phyloP scores from a whole-genome alignment of 1,140 invertebrate genomes.

The Conus ventricosus region DNA sequence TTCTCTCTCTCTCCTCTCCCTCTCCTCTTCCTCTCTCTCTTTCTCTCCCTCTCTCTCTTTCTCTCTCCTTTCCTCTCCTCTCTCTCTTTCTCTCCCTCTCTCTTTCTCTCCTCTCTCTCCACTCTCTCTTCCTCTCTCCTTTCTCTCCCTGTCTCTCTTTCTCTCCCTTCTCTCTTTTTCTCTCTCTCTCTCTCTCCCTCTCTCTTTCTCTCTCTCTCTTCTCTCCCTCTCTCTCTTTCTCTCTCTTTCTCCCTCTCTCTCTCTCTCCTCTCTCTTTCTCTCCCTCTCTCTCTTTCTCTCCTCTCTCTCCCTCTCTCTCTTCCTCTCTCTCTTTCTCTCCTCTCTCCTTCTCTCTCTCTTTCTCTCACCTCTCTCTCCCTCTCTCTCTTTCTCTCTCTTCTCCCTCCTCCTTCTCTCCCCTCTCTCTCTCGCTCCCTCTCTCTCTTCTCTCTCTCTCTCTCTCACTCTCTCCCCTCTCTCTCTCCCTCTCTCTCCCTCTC shows the following conservation, averaged over 20 bases:
- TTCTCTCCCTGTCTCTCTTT: not conserved
- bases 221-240: too few species aligned
- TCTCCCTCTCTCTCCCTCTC: not conserved
- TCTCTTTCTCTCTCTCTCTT: not conserved
- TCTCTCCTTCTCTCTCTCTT: not conserved
- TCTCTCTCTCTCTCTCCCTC: too few species aligned
- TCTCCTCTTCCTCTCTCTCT: not conserved
- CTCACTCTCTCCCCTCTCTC: not conserved
- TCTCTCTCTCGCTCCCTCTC: too few species aligned
- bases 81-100: too few species aligned
- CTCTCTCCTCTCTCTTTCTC: too few species aligned
- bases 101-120: too few species aligned
- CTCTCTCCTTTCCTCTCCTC: not conserved
- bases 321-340: not conserved
- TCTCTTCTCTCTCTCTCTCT: not conserved
- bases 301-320: not conserved
- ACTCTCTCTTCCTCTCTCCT: too few species aligned
- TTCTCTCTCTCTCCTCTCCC: conserved; percentile 10
- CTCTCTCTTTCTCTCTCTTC: too few species aligned
- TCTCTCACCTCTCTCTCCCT: too few species aligned
- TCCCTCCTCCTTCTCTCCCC: not conserved
- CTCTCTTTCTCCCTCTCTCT: not conserved
- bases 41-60: not conserved
- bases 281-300: conserved; percentile 3
- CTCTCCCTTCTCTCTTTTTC: too few species aligned